These are phyloP conservation scores for Chinchilla lanigera DNA, from an alignment of 2,113 vertebrate species.

Conservation along the genomic window DNA sequence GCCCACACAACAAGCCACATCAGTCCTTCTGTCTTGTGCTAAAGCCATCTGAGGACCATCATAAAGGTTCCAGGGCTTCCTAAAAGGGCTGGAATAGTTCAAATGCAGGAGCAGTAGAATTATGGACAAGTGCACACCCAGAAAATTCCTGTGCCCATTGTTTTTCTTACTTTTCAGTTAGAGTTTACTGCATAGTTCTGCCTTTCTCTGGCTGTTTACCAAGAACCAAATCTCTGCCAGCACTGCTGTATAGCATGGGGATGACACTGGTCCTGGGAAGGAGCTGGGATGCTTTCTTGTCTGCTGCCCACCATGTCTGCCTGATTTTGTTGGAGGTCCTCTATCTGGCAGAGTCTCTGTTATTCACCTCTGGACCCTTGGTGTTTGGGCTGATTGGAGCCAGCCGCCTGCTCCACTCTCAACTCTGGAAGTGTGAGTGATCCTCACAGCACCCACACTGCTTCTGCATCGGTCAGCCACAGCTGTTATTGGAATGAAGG, in stretches of 20 bases:
- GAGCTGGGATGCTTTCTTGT: neutral
- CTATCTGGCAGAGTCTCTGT: neutral
- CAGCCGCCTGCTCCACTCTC: neutral
- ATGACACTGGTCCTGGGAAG: neutral
- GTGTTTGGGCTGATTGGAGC: neutral
- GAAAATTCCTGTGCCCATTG: neutral
- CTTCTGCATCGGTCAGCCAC: neutral
- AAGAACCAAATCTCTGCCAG: neutral
- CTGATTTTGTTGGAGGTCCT: neutral
- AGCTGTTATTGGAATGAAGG: neutral
- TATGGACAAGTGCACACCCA: neutral
- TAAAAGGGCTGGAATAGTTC: neutral
- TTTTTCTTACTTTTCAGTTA: neutral
- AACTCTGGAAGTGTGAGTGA: neutral
- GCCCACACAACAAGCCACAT: neutral
- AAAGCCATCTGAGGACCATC: neutral
- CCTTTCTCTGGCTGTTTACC: neutral
- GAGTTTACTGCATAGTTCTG: too few relatives aligned
- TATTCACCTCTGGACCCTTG: neutral
- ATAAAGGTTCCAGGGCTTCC: neutral
- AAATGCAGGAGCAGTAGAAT: neutral
- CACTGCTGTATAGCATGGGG: neutral
- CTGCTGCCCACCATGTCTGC: neutral
- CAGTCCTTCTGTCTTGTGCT: neutral
- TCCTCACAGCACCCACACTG: neutral